Base-by-base conservation (phyloP, 1,140 invertebrate species). In the Apis cerana region DNA sequence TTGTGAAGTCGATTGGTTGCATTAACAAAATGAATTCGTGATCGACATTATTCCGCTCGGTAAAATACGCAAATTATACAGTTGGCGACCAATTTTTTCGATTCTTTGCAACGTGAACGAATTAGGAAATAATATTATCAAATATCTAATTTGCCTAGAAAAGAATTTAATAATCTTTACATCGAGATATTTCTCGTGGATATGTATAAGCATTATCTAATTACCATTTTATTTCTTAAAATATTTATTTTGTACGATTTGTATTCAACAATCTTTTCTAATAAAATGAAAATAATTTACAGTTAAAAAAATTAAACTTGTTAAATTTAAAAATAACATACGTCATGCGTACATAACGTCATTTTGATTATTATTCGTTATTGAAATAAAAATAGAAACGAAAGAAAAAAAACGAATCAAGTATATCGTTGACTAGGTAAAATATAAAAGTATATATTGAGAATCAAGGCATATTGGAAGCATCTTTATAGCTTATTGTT, bases 401-500 rank as follows among this genome's bases (percentile, higher is more conserved):
- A 12, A 33, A 56, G 9, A 43, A 17, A 12, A 43, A 19, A n/a
- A 50, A 48, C 23, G 15, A 64, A 21, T 80, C 58, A 43, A 81
- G 21, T 52, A 52, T 43, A 9, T 48, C n/a, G 19, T 17, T 19
- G 19, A 52, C 13, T 52, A 74, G 59, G 11, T 15, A 21, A 2
- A 17, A 13, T 48, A 81, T 62, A 59, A 81, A 81, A 64, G 12
- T 15, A 64, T 80, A 27, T 75, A 33, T 21, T 19, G 54, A 64
- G 8, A 33, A 50, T 12, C 65, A 80, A 75, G n/a, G 50, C 59
- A 71, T 69, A 82, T 67, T 52, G 52, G 48, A 61, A 77, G 58
- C 80, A 52, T 62, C 13, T 88, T 88, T 88, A 85, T 83, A 23
- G 59, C 23, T 76, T 65, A 88, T 88, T 87, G 83, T 88, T 67